These are phyloP conservation scores for Chymomyza fuscimana DNA, from an alignment of 2,888 invertebrate species.

Conservation along the genomic window DNA sequence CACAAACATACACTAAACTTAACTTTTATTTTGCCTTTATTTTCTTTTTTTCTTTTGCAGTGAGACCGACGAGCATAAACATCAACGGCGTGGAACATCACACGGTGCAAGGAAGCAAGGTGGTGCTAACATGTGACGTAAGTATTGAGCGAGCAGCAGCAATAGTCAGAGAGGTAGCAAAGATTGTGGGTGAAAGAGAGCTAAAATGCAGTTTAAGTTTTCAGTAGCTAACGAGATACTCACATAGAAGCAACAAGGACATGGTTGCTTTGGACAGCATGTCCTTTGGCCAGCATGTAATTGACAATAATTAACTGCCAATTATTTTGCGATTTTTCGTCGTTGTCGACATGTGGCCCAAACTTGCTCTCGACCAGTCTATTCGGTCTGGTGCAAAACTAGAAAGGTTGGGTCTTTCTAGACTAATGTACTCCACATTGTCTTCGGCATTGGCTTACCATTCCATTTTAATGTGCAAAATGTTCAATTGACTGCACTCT, in stretches of 20 bases:
- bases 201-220: constrained; percentile 2
- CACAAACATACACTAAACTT: neutral
- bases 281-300: constrained; percentile 49
- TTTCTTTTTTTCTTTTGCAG: constrained; percentile 81
- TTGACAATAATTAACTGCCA: constrained; percentile 76
- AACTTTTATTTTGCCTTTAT: constrained; percentile 26
- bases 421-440: constrained; percentile 18
- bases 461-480: constrained; percentile 63
- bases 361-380: neutral
- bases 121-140: constrained; percentile 86
- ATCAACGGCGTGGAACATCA: constrained; percentile 88
- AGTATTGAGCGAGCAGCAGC: constrained; percentile 52
- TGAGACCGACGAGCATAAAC: constrained; percentile 88
- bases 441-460: constrained; percentile 48
- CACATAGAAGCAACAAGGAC: neutral
- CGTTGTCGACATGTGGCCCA: constrained; percentile 30
- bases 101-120: constrained; percentile 89
- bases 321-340: constrained; percentile 73
- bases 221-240: neutral
- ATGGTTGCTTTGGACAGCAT: neutral
- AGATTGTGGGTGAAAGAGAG: neutral
- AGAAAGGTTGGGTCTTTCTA: constrained; percentile 3
- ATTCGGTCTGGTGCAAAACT: neutral
- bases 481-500: constrained; percentile 58
- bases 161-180: neutral